These are phyloP conservation scores for Temnothorax unifasciatus DNA, from an alignment of 2,888 invertebrate genomes.

Conservation along the genomic window DNA sequence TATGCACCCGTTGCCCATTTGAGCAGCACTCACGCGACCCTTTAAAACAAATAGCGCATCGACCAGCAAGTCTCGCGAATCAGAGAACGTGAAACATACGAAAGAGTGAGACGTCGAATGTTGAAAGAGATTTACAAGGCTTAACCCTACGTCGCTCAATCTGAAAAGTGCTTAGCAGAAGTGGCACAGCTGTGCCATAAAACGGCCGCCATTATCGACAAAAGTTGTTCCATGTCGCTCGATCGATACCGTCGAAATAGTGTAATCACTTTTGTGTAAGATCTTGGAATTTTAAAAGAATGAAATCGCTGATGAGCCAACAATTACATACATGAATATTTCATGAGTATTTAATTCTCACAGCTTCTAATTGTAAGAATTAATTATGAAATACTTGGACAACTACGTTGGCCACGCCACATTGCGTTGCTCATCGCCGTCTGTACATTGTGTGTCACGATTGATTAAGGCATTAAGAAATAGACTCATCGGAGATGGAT, in stretches of 20 bases:
- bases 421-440: constrained; percentile 18
- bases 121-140: constrained; percentile 69
- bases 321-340: background rate
- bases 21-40: constrained; percentile 79
- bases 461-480: constrained; percentile 45
- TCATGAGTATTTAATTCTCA: background rate
- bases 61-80: constrained; percentile 78
- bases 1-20: constrained; percentile 84
- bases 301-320: background rate
- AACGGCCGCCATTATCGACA: constrained; percentile 66
- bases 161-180: constrained; percentile 69
- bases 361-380: constrained; percentile 5
- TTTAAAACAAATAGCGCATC: constrained; percentile 83
- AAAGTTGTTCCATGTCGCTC: constrained; percentile 44
- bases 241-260: constrained; percentile 26
- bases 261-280: background rate
- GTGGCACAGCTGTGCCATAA: constrained; percentile 78
- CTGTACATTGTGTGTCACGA: background rate
- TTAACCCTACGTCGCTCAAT: constrained; percentile 67
- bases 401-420: background rate
- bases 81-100: constrained; percentile 39
- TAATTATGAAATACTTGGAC: background rate
- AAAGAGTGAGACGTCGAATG: constrained; percentile 48
- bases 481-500: constrained; percentile 36
- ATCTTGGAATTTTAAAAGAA: background rate